Evolutionary conservation across 2,888 invertebrate genomes (phyloP).

Genomic region (Seladonia tumulorum): DNA sequence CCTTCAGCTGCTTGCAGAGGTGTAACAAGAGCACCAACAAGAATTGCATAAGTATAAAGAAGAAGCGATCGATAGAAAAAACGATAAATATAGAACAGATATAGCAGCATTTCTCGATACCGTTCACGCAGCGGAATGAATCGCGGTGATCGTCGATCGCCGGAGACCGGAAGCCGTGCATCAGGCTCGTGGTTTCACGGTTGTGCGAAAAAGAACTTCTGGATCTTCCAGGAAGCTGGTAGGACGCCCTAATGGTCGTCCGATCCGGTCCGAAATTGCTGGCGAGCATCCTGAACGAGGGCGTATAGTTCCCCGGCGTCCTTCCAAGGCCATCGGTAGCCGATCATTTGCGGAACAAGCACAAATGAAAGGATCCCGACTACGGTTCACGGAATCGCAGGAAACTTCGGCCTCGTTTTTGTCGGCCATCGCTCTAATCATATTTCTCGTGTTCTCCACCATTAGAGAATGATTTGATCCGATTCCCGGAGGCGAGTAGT

Average conservation of each 20-base stretch:
- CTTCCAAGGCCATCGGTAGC: slow-evolving; percentile 57
- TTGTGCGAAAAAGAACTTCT: neutral
- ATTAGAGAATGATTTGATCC: neutral
- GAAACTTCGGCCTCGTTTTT: slow-evolving; percentile 11
- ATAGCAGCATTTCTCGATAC: neutral
- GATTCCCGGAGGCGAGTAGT: neutral
- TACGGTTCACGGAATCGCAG: slow-evolving; percentile 25
- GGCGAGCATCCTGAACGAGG: neutral
- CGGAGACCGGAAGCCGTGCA: neutral
- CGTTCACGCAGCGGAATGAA: neutral
- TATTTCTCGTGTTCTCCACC: neutral
- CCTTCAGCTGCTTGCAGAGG: neutral
- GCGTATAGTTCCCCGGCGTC: slow-evolving; percentile 7
- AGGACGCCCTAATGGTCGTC: neutral
- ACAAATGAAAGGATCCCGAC: slow-evolving; percentile 49
- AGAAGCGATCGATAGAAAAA: neutral
- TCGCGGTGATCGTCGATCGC: neutral
- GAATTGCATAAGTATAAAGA: neutral
- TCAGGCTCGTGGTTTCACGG: neutral
- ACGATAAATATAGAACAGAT: neutral
- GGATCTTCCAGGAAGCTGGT: neutral
- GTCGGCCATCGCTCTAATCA: neutral
- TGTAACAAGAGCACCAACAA: neutral
- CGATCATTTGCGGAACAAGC: slow-evolving; percentile 41
- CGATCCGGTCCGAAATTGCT: neutral